phyloP scores from a whole-genome alignment of 2,888 invertebrate genomes.

The Apotomis betuletana region DNA sequence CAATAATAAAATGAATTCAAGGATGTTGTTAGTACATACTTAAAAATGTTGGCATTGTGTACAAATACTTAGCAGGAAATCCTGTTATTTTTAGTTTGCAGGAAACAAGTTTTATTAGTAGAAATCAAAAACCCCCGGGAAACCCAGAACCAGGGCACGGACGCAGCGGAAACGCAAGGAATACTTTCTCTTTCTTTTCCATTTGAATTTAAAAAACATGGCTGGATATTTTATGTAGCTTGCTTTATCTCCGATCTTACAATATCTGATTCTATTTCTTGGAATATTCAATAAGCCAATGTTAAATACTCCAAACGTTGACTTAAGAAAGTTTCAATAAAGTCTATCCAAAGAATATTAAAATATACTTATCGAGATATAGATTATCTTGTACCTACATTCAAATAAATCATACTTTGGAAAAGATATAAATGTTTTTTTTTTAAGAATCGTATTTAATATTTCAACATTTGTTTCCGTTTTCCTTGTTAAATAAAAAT shows the following conservation, averaged over 20 bases:
- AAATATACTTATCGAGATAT: no score
- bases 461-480: no score
- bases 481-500: no score
- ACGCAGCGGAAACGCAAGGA: slow-evolving; percentile 18
- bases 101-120: slow-evolving; percentile 9
- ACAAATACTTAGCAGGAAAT: not conserved
- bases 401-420: no score
- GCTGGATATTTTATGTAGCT: not conserved
- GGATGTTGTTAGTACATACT: not conserved
- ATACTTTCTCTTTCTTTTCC: slow-evolving; percentile 21
- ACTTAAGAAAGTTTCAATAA: slow-evolving; percentile 2
- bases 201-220: slow-evolving; percentile 19
- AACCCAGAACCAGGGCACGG: slow-evolving; percentile 13
- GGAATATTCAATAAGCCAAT: slow-evolving; percentile 10
- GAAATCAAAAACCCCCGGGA: slow-evolving; percentile 11
- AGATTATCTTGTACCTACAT: no score
- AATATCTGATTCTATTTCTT: slow-evolving; percentile 12
- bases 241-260: slow-evolving; percentile 8
- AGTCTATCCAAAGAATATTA: no score
- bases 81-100: not conserved
- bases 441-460: no score
- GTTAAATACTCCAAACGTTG: slow-evolving; percentile 2
- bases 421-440: no score
- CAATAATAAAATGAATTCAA: not conserved
- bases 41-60: not conserved